Percentiles rank a stretch among this genome's conserved stretches.
phyloP scores from a whole-genome alignment of 2,888 invertebrate genomes.

The Macrosoma leucophasiata region DNA sequence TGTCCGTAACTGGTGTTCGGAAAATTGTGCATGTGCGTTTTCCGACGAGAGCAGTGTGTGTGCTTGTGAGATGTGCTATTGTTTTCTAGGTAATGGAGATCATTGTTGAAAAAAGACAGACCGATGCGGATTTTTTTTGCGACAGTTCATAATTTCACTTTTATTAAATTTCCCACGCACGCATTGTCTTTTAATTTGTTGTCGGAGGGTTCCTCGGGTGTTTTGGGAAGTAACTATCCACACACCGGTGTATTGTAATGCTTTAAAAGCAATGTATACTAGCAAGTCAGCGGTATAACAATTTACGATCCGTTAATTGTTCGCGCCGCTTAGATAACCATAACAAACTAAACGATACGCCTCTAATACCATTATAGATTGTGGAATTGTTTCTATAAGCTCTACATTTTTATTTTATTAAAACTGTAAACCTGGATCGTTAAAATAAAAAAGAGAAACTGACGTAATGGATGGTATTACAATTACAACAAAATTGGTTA shows the following conservation, averaged over 20 bases:
- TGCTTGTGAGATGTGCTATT: slow-evolving; percentile 74
- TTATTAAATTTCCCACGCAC: slow-evolving; percentile 47
- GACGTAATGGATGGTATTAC: no score
- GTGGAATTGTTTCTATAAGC: no score
- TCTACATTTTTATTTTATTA: no score
- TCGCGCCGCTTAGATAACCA: slow-evolving; percentile 60
- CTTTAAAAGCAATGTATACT: slow-evolving; percentile 38
- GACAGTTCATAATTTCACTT: slow-evolving; percentile 50
- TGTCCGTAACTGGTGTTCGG: slow-evolving; percentile 73
- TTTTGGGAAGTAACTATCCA: slow-evolving; percentile 24
- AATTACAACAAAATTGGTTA: no score
- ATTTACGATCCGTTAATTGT: slow-evolving; percentile 64
- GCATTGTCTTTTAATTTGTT: slow-evolving; percentile 22
- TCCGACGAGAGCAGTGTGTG: slow-evolving; percentile 72
- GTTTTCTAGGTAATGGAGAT: slow-evolving; percentile 70
- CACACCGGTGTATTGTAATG: slow-evolving; percentile 24
- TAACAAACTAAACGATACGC: slow-evolving; percentile 37
- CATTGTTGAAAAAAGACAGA: slow-evolving; percentile 58
- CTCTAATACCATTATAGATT: slow-evolving; percentile 16
- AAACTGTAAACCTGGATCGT: no score
- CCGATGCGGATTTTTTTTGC: slow-evolving; percentile 36
- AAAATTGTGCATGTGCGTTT: slow-evolving; percentile 76
- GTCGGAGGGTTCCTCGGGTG: slow-evolving; percentile 2
- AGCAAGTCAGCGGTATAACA: slow-evolving; percentile 43
- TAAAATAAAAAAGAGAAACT: no score